Conservation (phyloP, 23 tunicate species). For the Botrylloides violaceus region DNA sequence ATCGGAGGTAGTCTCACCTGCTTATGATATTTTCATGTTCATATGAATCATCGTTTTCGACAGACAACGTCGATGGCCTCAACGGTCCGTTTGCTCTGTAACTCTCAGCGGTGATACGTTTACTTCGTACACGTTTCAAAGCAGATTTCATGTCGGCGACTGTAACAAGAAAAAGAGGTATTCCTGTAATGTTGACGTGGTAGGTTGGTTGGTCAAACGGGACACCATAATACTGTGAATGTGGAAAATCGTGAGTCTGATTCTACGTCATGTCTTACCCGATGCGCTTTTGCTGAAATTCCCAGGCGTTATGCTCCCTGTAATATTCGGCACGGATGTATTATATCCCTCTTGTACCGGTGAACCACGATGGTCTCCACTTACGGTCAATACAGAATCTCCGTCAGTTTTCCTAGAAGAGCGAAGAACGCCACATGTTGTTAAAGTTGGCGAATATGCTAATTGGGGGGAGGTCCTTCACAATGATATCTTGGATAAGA, state of each 20-base stretch:
- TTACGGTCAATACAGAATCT: no score
- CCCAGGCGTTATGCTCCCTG: neutral
- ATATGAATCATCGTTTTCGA: neutral
- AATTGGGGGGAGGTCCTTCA: no score
- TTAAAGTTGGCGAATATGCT: no score
- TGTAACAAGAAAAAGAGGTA: no score
- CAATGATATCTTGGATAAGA: no score
- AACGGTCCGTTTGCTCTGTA: neutral
- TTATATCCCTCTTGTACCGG: neutral
- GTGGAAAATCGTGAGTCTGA: no score
- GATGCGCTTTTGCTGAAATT: slow-evolving; percentile 6
- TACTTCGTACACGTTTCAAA: slow-evolving; percentile 19
- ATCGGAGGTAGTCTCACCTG: slow-evolving; percentile 10
- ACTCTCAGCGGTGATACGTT: neutral
- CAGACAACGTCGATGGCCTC: neutral
- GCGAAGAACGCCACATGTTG: no score
- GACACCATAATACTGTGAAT: no score
- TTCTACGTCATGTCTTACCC: neutral
- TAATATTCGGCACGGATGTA: neutral
- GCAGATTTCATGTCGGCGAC: slow-evolving; percentile 32
- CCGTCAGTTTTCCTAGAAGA: no score
- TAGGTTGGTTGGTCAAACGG: no score
- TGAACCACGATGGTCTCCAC: no score
- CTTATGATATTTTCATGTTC: neutral
- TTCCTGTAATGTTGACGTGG: no score